Conservation (phyloP, 1,140 invertebrate genomes). For the Campoletis sonorensis region DNA sequence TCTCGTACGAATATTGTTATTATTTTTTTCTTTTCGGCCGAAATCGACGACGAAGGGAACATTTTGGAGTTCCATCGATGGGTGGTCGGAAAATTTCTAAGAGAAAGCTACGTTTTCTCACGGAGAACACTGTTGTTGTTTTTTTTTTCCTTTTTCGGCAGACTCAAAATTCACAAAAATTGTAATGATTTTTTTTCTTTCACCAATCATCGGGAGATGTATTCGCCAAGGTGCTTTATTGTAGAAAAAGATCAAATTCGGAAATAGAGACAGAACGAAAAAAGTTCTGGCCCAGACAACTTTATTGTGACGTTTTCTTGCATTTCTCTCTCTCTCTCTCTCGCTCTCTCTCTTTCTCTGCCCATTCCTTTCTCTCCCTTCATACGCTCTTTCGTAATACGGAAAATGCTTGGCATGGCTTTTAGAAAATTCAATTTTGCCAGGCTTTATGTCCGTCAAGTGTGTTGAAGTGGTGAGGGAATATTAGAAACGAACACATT, state of each 20-base stretch:
- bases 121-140: too few species aligned
- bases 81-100: background rate
- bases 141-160: too few species aligned
- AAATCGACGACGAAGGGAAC: background rate
- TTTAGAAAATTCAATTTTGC: conserved; percentile 66
- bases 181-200: too few species aligned
- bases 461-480: conserved; percentile 47
- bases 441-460: conserved; percentile 62
- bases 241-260: too few species aligned
- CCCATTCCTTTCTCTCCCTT: background rate
- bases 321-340: background rate
- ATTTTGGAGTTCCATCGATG: background rate
- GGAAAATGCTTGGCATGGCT: background rate
- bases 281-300: too few species aligned
- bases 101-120: background rate
- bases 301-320: background rate
- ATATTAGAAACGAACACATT: conserved; percentile 68
- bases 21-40: background rate
- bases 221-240: too few species aligned
- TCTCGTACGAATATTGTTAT: background rate
- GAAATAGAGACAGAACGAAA: too few species aligned
- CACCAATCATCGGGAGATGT: too few species aligned
- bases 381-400: conserved; percentile 23
- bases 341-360: too few species aligned
- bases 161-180: too few species aligned